Evolutionary conservation across 2,888 invertebrate genomes (phyloP).

Genomic region (Synergus laeviventris): DNA sequence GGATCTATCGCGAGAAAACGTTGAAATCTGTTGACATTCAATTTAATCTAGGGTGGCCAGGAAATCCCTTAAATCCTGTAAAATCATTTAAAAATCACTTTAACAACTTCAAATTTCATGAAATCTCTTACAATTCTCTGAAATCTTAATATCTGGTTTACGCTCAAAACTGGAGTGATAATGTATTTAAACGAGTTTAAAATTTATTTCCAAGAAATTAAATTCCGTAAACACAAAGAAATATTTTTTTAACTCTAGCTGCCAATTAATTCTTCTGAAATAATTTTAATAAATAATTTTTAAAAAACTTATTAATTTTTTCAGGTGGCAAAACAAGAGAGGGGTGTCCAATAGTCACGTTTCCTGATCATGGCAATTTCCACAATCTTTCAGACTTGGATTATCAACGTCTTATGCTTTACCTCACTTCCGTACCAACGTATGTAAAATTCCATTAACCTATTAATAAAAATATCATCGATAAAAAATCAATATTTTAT

Average conservation of each 20-base stretch:
- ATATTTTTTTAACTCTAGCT: no score
- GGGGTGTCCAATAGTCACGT: conserved; percentile 95
- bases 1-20: no score
- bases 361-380: conserved; percentile 95
- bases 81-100: no score
- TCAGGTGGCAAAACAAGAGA: conserved; percentile 93
- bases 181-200: no score
- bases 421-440: conserved; percentile 97
- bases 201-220: no score
- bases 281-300: neutral
- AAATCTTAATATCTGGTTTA: no score
- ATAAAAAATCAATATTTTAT: neutral
- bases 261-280: neutral
- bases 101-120: no score
- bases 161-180: no score
- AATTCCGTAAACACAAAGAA: no score
- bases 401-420: conserved; percentile 93
- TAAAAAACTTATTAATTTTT: conserved; percentile 48
- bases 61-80: no score
- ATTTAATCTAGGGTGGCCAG: neutral
- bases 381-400: conserved; percentile 89
- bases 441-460: conserved; percentile 79
- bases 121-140: no score
- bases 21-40: neutral
- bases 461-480: conserved; percentile 15